Evolutionary conservation across 2,888 invertebrate species (phyloP), one percentile per base, ranked within the genome.

Genomic region (Drosophila prolongata): DNA sequence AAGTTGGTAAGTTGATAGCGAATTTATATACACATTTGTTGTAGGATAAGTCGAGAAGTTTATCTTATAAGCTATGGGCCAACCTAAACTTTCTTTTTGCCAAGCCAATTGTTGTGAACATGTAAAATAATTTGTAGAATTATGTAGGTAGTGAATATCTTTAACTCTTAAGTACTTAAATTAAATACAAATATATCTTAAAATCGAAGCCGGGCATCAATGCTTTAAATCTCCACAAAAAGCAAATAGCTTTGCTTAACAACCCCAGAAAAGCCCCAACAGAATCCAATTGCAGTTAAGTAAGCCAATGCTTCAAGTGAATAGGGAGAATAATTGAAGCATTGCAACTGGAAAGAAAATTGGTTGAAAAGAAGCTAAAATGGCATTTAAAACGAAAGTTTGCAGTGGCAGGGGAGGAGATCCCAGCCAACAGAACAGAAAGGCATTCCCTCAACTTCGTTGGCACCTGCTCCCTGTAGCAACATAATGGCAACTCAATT

Each of bases 401-500:
- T 50, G 46, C 58, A 40, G 56, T 40, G 42, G 27, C 14, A 37
- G 13, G 24, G 9, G 24, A n/a, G 49, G 13, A 57, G 13, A 57
- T 27, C 16, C 57, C 44, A 65, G 35, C 27, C 38, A n/a, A n/a
- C n/a, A 14, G 16, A 49, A 14, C 13, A 38, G 35, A 67, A 24
- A 57, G 62, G 30, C 46, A 49, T 61, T 65, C 46, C 61, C 69
- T 47, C 66, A 69, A 54, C 67, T 61, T 56, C 78, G 61, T 74
- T 66, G 74, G 54, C 74, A 74, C 65, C 65, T 44, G 53, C 44
- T 40, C 54, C 49, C 46, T 24, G 30, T 50, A 50, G 47, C 78
- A 76, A 81, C 77, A 87, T 86, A 88, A 85, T 83, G 75, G 83
- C 74, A 85, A 85, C 85, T 88, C 85, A 85, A 85, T 85, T 85